phyloP scores from a whole-genome alignment of 2,888 invertebrate species.

The Autographa gamma region DNA sequence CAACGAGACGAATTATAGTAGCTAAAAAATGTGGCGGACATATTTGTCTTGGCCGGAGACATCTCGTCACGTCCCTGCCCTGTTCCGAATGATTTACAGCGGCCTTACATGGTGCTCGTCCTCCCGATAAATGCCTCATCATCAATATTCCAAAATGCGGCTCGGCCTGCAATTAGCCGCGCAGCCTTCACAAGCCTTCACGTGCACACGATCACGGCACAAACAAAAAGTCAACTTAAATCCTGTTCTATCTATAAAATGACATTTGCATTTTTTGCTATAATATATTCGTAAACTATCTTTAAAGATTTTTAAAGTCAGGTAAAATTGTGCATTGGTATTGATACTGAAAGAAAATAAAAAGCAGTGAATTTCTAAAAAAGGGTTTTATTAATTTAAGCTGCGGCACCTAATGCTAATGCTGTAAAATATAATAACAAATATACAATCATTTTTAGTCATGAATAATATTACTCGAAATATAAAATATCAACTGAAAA shows the following conservation, averaged over 20 bases:
- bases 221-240: conserved; percentile 81
- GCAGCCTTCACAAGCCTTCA: conserved; percentile 86
- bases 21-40: conserved; percentile 82
- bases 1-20: conserved; percentile 79
- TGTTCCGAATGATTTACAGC: conserved; percentile 87
- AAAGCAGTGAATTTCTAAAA: not conserved
- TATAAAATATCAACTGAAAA: conserved; percentile 21
- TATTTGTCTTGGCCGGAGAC: conserved; percentile 85
- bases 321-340: conserved; percentile 21
- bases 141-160: conserved; percentile 89
- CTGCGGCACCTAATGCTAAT: too few relatives aligned
- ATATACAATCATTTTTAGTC: not conserved
- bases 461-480: conserved; percentile 3
- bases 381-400: not conserved
- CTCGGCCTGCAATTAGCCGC: conserved; percentile 86
- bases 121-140: conserved; percentile 88
- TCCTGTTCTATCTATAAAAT: conserved; percentile 85
- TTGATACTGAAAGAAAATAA: too few relatives aligned
- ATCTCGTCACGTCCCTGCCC: conserved; percentile 86
- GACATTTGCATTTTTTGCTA: conserved; percentile 75
- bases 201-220: conserved; percentile 77
- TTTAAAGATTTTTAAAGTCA: conserved; percentile 44
- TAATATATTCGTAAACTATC: conserved; percentile 57
- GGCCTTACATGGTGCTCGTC: conserved; percentile 86
- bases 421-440: too few relatives aligned